These are phyloP conservation scores for Prionace glauca DNA, from an alignment of 2,797 vertebrate species.

Conservation along the genomic window DNA sequence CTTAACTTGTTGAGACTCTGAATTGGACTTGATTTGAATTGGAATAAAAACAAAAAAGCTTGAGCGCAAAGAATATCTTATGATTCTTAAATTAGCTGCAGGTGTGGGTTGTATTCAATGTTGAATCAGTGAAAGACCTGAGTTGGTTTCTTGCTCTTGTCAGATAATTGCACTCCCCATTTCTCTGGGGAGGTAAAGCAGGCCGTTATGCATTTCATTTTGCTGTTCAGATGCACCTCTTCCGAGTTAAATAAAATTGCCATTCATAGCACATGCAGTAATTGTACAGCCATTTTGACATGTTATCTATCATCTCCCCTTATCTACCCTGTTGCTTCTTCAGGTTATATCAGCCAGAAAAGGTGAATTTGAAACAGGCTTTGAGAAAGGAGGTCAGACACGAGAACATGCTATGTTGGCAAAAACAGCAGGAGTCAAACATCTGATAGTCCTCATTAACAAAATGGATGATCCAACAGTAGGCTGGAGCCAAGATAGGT, in stretches of 20 bases:
- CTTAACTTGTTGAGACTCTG: too few species aligned
- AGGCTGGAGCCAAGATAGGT: conserved; percentile 96
- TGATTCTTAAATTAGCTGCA: neutral
- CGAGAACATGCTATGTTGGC: conserved; percentile 97
- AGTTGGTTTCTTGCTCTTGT: neutral
- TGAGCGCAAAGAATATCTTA: neutral
- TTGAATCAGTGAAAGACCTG: neutral
- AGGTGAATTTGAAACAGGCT: conserved; percentile 97
- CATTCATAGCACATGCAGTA: neutral
- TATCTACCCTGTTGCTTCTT: conserved; percentile 40
- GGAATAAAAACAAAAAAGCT: too few species aligned
- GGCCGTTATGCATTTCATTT: neutral
- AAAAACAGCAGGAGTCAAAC: conserved; percentile 94
- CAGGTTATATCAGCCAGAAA: conserved; percentile 96
- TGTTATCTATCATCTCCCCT: neutral
- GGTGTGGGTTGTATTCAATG: neutral
- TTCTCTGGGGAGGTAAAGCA: neutral
- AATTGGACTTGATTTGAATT: neutral
- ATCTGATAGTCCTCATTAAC: conserved; percentile 94
- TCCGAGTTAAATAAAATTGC: neutral
- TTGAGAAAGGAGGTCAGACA: conserved; percentile 95
- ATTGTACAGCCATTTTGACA: neutral
- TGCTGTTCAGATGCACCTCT: neutral
- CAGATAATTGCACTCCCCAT: neutral
- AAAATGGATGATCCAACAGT: conserved; percentile 98